phyloP scores from a whole-genome alignment of 2,888 invertebrate species.

The Cerceris rybyensis region DNA sequence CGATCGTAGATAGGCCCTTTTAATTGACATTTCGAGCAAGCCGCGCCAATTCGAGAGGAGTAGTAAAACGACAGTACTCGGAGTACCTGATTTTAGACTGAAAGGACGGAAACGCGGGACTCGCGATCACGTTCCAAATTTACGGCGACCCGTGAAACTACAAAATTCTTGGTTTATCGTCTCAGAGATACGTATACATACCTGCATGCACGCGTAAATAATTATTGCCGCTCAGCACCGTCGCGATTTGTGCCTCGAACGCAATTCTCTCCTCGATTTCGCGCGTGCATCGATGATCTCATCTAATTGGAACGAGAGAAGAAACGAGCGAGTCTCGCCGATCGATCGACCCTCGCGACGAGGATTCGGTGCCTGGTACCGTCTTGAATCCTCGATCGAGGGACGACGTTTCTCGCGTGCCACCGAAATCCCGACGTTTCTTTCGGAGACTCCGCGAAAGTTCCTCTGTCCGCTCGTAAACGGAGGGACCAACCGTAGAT shows the following conservation, averaged over 20 bases:
- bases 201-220: not conserved
- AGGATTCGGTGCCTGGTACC: not conserved
- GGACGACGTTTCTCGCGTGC: not conserved
- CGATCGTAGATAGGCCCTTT: no score
- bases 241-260: not conserved
- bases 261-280: not conserved
- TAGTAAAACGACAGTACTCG: conserved; percentile 38
- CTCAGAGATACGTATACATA: not conserved
- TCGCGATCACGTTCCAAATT: conserved; percentile 8
- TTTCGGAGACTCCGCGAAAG: not conserved
- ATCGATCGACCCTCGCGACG: no score
- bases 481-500: conserved; percentile 19
- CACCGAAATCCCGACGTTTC: not conserved
- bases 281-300: not conserved
- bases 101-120: conserved; percentile 19
- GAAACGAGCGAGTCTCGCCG: not conserved
- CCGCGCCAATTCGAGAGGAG: not conserved
- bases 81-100: conserved; percentile 62
- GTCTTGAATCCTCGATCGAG: not conserved
- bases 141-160: not conserved
- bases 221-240: conserved; percentile 6
- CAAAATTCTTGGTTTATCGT: conserved; percentile 4
- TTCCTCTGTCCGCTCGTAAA: conserved; percentile 11
- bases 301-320: not conserved
- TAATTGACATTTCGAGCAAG: not conserved